Conservation (phyloP, 1,140 invertebrate genomes). For the Goniozus legneri region DNA sequence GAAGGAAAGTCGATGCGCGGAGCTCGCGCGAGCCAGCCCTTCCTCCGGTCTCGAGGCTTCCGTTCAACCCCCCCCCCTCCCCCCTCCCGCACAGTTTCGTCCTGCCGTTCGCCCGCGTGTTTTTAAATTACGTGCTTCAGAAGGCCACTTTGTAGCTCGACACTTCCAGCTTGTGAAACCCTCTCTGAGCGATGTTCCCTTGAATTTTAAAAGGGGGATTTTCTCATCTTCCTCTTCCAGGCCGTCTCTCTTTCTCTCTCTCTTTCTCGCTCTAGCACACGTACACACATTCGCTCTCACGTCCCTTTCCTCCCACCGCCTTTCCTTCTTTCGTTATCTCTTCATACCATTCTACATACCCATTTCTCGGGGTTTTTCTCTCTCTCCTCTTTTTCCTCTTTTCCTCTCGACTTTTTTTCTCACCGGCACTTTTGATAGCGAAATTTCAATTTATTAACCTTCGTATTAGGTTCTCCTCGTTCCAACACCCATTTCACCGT, state of each 20-base stretch:
- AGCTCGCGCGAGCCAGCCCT: neutral
- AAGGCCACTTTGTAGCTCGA: slow-evolving; percentile 14
- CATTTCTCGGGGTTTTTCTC: neutral
- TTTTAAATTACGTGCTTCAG: slow-evolving; percentile 18
- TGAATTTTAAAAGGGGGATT: slow-evolving; percentile 19
- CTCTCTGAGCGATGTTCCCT: slow-evolving; percentile 7
- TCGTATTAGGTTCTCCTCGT: too few species aligned
- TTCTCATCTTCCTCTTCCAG: neutral
- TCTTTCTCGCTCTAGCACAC: neutral
- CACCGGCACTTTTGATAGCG: too few species aligned
- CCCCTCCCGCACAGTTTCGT: neutral
- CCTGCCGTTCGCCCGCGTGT: slow-evolving; percentile 4
- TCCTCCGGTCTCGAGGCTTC: too few species aligned
- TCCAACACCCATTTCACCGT: too few species aligned
- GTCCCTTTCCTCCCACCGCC: too few species aligned
- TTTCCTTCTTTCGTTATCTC: too few species aligned
- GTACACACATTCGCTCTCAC: neutral
- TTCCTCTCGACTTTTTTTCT: neutral
- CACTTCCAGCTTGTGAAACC: slow-evolving; percentile 8
- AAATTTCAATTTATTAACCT: too few species aligned
- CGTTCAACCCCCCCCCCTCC: too few species aligned
- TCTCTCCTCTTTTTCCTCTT: neutral
- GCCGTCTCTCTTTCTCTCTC: neutral
- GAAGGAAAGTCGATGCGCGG: neutral
- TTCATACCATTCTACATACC: too few species aligned